Conservation (phyloP, 2,888 invertebrate genomes). For the Dolichomitus sp. region DNA sequence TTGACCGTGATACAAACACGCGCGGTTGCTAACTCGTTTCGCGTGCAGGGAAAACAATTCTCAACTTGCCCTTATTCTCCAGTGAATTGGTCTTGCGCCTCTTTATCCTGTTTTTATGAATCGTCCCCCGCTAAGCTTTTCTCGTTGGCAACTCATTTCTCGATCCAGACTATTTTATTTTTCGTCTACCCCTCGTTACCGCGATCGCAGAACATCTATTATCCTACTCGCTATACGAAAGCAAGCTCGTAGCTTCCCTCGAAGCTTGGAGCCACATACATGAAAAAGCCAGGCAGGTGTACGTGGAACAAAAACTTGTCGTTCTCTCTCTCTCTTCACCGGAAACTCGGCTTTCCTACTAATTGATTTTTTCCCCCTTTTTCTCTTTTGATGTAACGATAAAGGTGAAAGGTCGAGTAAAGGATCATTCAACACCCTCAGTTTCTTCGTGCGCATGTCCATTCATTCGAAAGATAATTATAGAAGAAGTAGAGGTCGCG, state of each 20-base stretch:
- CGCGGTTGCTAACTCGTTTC: conserved; percentile 18
- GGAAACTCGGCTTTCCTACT: conserved; percentile 13
- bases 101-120: too few species aligned
- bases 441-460: not conserved
- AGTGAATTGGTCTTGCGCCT: not conserved
- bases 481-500: not conserved
- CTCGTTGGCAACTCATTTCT: too few species aligned
- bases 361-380: conserved; percentile 30
- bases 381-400: not conserved
- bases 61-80: not conserved
- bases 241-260: conserved; percentile 12
- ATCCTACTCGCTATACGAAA: not conserved
- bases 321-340: not conserved
- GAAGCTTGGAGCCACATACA: not conserved
- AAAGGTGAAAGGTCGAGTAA: conserved; percentile 6
- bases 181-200: too few species aligned
- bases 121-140: not conserved
- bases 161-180: too few species aligned
- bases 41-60: not conserved
- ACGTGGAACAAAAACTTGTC: too few species aligned
- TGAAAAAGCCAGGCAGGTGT: not conserved
- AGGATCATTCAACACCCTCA: not conserved
- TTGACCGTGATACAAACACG: conserved; percentile 34
- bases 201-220: too few species aligned
- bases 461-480: conserved; percentile 27